A percentile compares a stretch with the other conserved stretches of the same genome.
These are phyloP conservation scores for Darevskia nairensis DNA, from an alignment of 2,797 vertebrate species.

Conservation along the genomic window DNA sequence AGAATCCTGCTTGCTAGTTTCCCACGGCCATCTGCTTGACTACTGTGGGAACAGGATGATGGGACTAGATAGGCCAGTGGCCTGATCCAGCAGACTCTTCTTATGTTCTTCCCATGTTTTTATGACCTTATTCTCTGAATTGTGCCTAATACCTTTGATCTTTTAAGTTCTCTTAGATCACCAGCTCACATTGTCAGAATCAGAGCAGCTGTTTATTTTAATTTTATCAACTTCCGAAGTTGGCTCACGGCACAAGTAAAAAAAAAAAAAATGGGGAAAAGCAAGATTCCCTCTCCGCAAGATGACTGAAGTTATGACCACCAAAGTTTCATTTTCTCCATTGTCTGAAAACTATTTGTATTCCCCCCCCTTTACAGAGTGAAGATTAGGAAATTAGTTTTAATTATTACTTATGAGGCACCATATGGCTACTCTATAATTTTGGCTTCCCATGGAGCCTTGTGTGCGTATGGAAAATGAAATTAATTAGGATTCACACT, in stretches of 20 bases:
- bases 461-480: slow-evolving; percentile 73
- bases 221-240: background rate
- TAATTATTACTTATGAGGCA: slow-evolving; percentile 81
- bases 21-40: too few species aligned
- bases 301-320: slow-evolving; percentile 52
- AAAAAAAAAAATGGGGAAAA: slow-evolving; percentile 24
- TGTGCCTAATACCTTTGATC: background rate
- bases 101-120: too few species aligned
- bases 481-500: slow-evolving; percentile 82
- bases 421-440: slow-evolving; percentile 80
- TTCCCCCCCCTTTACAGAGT: slow-evolving; percentile 61
- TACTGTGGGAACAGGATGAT: too few species aligned
- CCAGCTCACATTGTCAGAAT: background rate
- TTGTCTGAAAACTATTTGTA: slow-evolving; percentile 60
- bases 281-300: slow-evolving; percentile 41
- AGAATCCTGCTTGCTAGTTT: too few species aligned
- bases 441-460: slow-evolving; percentile 73
- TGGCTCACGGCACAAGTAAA: background rate
- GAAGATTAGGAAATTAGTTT: slow-evolving; percentile 81
- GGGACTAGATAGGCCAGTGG: too few species aligned
- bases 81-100: too few species aligned
- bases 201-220: background rate
- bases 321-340: slow-evolving; percentile 64
- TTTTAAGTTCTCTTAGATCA: background rate
- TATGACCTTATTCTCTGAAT: background rate